Percentiles rank a stretch among this genome's conserved stretches.
These are phyloP conservation scores for Sebastes hubbsi DNA, from an alignment of 2,797 vertebrate genomes.

Conservation along the genomic window DNA sequence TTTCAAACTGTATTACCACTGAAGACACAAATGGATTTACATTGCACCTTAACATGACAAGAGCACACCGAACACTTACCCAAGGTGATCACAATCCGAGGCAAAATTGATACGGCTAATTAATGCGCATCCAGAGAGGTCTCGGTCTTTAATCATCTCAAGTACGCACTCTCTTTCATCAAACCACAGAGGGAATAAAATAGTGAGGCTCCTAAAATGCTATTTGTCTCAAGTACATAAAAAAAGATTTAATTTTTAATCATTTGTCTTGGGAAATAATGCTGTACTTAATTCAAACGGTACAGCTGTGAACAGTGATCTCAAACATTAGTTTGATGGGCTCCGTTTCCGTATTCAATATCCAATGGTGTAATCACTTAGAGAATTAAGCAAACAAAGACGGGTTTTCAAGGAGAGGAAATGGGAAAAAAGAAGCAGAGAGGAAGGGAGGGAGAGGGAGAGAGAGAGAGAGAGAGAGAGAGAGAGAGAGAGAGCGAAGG, in stretches of 20 bases:
- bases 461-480: too few species aligned
- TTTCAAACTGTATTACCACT: slow-evolving; percentile 40
- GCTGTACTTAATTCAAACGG: slow-evolving; percentile 49
- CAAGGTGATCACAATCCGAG: slow-evolving; percentile 50
- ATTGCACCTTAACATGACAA: slow-evolving; percentile 48
- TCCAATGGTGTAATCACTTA: slow-evolving; percentile 37
- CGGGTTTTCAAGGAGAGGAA: neutral
- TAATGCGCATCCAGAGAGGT: slow-evolving; percentile 56
- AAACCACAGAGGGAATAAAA: slow-evolving; percentile 53
- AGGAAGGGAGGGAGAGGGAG: neutral
- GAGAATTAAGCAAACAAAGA: slow-evolving; percentile 49
- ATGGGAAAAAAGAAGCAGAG: neutral
- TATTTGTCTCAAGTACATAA: slow-evolving; percentile 68
- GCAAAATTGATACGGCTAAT: slow-evolving; percentile 55
- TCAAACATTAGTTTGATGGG: slow-evolving; percentile 46
- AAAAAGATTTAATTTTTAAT: slow-evolving; percentile 55
- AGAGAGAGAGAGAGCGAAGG: neutral
- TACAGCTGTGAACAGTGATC: slow-evolving; percentile 45
- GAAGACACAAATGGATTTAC: slow-evolving; percentile 53
- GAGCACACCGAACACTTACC: slow-evolving; percentile 33
- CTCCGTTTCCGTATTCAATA: slow-evolving; percentile 24
- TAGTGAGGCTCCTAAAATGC: slow-evolving; percentile 46
- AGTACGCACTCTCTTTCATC: slow-evolving; percentile 59
- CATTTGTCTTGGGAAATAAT: slow-evolving; percentile 64
- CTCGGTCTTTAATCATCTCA: slow-evolving; percentile 67